These are phyloP conservation scores for Drosophila trapezifrons DNA, from an alignment of 1,140 invertebrate species.

Conservation along the genomic window DNA sequence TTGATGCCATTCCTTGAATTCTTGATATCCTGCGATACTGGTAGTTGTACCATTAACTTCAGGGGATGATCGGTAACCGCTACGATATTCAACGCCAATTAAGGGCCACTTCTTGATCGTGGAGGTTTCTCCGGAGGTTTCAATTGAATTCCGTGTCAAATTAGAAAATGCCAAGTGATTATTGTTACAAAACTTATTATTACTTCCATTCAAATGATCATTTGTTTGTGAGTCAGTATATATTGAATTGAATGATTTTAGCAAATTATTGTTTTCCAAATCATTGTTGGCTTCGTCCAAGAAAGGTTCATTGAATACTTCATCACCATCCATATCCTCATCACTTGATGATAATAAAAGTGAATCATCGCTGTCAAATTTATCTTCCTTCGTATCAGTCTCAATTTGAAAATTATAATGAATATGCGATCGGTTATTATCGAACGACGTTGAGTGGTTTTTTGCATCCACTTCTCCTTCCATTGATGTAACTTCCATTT, in stretches of 20 bases:
- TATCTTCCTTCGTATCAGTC: slow-evolving; percentile 40
- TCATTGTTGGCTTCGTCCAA: slow-evolving; percentile 9
- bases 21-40: slow-evolving; percentile 40
- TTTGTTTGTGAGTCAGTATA: slow-evolving; percentile 23
- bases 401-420: slow-evolving; percentile 39
- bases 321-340: slow-evolving; percentile 7
- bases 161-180: slow-evolving; percentile 48
- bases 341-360: slow-evolving; percentile 31
- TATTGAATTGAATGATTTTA: slow-evolving; percentile 73
- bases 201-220: slow-evolving; percentile 60
- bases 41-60: slow-evolving; percentile 1
- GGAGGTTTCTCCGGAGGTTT: not conserved
- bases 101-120: not conserved
- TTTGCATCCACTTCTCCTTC: not conserved
- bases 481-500: slow-evolving; percentile 25
- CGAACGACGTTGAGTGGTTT: slow-evolving; percentile 1
- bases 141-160: not conserved
- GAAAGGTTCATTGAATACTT: not conserved
- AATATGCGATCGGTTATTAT: not conserved
- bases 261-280: slow-evolving; percentile 64
- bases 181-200: slow-evolving; percentile 57
- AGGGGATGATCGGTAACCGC: slow-evolving; percentile 50
- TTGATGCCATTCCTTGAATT: slow-evolving; percentile 93
- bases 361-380: slow-evolving; percentile 15
- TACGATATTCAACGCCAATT: slow-evolving; percentile 48